Evolutionary conservation across 2,888 invertebrate genomes (phyloP), one percentile per base, ranked within the genome.

Genomic region (Drosophila leonis): DNA sequence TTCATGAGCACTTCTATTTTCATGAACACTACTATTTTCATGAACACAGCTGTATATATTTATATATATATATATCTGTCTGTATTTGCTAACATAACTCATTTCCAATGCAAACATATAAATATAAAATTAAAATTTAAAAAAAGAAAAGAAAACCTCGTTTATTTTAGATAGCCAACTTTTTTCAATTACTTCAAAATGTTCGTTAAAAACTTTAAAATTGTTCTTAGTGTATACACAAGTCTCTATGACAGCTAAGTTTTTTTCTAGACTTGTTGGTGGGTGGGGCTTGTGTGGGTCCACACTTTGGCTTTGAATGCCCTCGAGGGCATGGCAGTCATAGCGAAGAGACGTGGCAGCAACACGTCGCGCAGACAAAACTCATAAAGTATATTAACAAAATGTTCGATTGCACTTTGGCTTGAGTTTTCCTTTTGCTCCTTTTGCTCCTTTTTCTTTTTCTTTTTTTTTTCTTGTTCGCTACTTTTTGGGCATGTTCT

Each of bases 351-450:
- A 35, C 10, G 20, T 51, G 61, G 42, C 68, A 70, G 76, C 69
- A 72, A 78, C 88, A 84, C 85, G 82, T 87, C 78, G 84, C 82
- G 66, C 64, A 63, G 61, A 63, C 75, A 84, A 83, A 79, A 84
- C 82, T 84, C 85, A 82, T 88, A 85, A 88, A 84, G 80, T 85
- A 75, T 85, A 88, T 83, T 80, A 83, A 83, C 76, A 85, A 83
- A 83, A 88, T 83, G 76, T 88, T 89, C 79, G 82, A 88, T 83
- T 84, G 89, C 89, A 84, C 84, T 84, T 78, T 86, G 87, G 69
- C 76, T 73, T 76, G 64, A 61, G 73, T 70, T 82, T 63, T 56
- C 48, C 68, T 69, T 61, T 42, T 52, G 65, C 59, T 65, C 13
- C 49, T 49, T 62, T 55, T 59, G n/a, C 24, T 24, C 24, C 24